Base-by-base conservation (phyloP, 2,797 vertebrate genomes). In the Hydrolagus colliei region DNA sequence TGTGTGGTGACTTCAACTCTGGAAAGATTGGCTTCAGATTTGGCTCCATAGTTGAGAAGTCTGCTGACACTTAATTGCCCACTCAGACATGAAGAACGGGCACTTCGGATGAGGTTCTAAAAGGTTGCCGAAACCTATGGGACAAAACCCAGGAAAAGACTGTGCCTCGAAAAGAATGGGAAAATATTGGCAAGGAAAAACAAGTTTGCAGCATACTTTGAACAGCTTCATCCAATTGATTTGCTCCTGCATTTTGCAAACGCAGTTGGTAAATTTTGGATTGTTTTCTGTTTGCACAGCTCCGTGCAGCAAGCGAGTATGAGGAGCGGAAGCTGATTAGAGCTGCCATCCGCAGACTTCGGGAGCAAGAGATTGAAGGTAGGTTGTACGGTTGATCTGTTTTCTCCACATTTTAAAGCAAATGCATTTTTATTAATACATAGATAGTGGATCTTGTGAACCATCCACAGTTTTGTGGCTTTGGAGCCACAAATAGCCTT, bases 311-410 rank as follows among this genome's bases (percentile, higher is more conserved):
- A 0, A 91, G 88, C 0, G 96, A 97, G 86, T 99, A 96, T 0
- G 97, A 98, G 90, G 97, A 99, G 88, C 96, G 97, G 88, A 98
- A 97, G 90, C 89, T 99, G 88, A 98, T 99, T 88, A 92, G 97
- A 87, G 96, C 96, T 0, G 95, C 97, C 87, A 98, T 99, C 90
- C 94, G 97, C 88, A 95, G 95, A 9, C 88, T 98, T 78, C 91
- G 97, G n/a, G 96, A 96, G 0, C 92, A 96, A 86, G 96, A 97
- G 88, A 95, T 96, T 5, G 94, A 96, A 90, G 96, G 97, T 97
- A 90, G 88, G 88, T 87, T 14, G n/a, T 0, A 0, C 5, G 2
- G 72, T 86, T n/a, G 65, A 59, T 27, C 62, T 61, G n/a, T 74
- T 14, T 65, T n/a, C 71, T 72, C 61, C 72, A 63, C 18, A 71